Conservation (phyloP, 2,888 invertebrate genomes). For the Cyrtodaria siliqua region DNA sequence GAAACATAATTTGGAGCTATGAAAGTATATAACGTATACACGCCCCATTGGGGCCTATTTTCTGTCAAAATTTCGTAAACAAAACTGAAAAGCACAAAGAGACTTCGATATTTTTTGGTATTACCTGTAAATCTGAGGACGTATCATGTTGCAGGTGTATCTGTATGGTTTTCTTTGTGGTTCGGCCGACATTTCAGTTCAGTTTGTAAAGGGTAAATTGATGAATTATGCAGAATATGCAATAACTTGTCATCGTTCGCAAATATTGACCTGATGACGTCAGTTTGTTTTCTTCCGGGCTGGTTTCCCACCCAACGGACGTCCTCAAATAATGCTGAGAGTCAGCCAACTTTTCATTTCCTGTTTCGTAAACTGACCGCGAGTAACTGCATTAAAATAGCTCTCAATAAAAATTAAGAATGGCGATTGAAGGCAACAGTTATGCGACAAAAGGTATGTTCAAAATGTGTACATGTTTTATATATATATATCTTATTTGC, state of each 20-base stretch:
- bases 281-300: constrained; percentile 35
- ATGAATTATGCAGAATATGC: constrained; percentile 4
- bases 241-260: constrained; percentile 15
- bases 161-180: constrained; percentile 84
- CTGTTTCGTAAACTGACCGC: constrained; percentile 12
- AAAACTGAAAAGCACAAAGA: constrained; percentile 25
- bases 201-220: neutral
- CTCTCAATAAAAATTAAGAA: neutral
- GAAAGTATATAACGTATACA: too few species aligned
- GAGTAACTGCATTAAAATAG: too few species aligned
- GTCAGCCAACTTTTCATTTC: too few species aligned
- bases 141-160: constrained; percentile 90
- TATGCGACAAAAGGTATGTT: constrained; percentile 49
- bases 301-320: too few species aligned
- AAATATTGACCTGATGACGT: constrained; percentile 63
- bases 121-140: constrained; percentile 92
- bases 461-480: too few species aligned
- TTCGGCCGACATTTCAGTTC: constrained; percentile 84
- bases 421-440: constrained; percentile 12
- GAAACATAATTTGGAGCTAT: too few species aligned
- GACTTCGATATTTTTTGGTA: neutral
- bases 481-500: too few species aligned
- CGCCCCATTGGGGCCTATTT: constrained; percentile 15
- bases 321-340: too few species aligned
- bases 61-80: constrained; percentile 52